Evolutionary conservation across 2,797 vertebrate genomes (phyloP).

Genomic region (Pipistrellus kuhlii): DNA sequence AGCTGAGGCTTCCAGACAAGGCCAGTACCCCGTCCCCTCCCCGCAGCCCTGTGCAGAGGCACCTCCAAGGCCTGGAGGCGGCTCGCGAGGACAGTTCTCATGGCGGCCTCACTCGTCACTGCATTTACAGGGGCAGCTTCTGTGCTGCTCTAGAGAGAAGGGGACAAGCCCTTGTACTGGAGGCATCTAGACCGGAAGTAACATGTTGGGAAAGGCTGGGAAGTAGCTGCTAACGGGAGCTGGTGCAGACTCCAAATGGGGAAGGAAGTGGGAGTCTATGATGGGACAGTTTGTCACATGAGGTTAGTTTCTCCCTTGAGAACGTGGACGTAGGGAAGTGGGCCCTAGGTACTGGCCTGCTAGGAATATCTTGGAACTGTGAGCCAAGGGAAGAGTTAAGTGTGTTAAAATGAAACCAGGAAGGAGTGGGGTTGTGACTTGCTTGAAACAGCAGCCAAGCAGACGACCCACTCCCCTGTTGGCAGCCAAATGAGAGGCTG

Average conservation of each 20-base stretch:
- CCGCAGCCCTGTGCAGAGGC: too few relatives aligned
- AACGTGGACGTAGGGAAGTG: neutral
- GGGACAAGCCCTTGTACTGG: neutral
- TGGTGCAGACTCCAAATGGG: neutral
- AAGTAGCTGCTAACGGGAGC: neutral
- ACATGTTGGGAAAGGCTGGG: neutral
- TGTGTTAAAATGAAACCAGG: neutral
- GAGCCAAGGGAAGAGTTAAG: neutral
- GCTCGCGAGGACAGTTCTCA: neutral
- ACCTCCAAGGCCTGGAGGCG: neutral
- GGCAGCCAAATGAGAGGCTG: neutral
- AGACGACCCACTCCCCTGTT: neutral
- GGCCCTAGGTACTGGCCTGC: neutral
- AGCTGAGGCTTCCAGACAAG: neutral
- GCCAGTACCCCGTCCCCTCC: neutral
- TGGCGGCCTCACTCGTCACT: neutral
- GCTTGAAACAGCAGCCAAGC: neutral
- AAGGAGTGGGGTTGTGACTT: neutral
- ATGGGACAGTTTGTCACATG: neutral
- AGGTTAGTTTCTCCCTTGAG: slow-evolving; percentile 33
- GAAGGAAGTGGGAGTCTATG: slow-evolving; percentile 6
- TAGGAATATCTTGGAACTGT: neutral
- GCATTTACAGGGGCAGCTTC: neutral
- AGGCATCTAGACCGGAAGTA: neutral
- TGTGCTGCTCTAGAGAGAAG: neutral